Conservation (phyloP, 2,113 vertebrate species). For the Macquaria australasica region DNA sequence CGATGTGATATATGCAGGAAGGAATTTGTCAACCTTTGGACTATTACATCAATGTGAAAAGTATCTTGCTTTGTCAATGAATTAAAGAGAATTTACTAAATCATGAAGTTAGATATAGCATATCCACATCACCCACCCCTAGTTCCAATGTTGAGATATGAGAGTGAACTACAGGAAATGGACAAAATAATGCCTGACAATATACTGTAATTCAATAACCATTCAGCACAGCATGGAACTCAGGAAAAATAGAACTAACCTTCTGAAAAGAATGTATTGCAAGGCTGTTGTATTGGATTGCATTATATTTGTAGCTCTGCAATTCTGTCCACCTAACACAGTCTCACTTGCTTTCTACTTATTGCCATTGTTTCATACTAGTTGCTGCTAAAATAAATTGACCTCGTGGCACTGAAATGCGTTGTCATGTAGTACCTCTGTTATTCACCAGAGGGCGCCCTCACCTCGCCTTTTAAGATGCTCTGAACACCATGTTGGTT, state of each 20-base stretch:
- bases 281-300: background rate
- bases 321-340: background rate
- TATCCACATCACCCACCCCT: background rate
- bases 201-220: background rate
- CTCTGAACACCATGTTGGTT: background rate
- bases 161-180: background rate
- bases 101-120: background rate
- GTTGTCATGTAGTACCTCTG: background rate
- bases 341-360: background rate
- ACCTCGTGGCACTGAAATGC: background rate
- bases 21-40: too few relatives aligned
- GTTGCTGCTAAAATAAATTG: conserved; percentile 24
- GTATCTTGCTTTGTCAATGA: background rate
- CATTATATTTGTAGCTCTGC: background rate
- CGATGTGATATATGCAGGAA: background rate
- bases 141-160: background rate
- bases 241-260: background rate
- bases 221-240: background rate
- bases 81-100: background rate
- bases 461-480: background rate
- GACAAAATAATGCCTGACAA: background rate
- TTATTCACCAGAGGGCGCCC: conserved; percentile 26
- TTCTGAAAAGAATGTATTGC: too few relatives aligned
- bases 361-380: background rate
- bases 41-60: background rate